A percentile compares a stretch with the other conserved stretches of the same genome.
phyloP scores from a whole-genome alignment of 1,140 invertebrate genomes.

The Cherax quadricarinatus region DNA sequence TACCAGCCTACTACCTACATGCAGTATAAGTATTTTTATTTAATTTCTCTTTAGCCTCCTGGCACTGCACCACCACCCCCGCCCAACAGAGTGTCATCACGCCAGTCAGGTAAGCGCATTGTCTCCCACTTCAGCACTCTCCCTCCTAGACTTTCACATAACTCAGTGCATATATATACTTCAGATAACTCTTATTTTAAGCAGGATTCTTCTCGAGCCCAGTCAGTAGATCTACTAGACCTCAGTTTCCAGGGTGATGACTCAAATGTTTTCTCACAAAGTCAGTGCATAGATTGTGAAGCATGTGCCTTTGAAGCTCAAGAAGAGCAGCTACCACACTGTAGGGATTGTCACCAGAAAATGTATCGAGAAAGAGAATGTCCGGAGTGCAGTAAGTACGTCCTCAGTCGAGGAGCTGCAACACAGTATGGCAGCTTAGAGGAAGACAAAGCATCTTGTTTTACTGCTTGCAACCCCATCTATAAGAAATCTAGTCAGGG shows the following conservation, averaged over 20 bases:
- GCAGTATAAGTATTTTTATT: not conserved
- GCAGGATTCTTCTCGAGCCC: not conserved
- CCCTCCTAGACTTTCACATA: slow-evolving; percentile 34
- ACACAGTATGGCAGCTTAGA: not conserved
- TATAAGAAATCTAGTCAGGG: not conserved
- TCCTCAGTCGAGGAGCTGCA: slow-evolving; percentile 13
- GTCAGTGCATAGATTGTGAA: slow-evolving; percentile 41
- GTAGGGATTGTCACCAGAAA: slow-evolving; percentile 22
- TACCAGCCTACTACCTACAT: too few relatives aligned
- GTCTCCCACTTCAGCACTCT: slow-evolving; percentile 32
- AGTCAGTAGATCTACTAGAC: slow-evolving; percentile 33
- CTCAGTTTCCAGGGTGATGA: not conserved
- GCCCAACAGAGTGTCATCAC: slow-evolving; percentile 48
- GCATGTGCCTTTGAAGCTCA: slow-evolving; percentile 44
- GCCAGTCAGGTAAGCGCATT: slow-evolving; percentile 48
- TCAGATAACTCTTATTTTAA: not conserved
- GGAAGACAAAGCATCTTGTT: slow-evolving; percentile 54
- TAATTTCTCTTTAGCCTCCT: slow-evolving; percentile 29
- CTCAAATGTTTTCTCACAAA: not conserved
- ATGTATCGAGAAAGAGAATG: slow-evolving; percentile 21
- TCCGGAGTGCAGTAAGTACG: slow-evolving; percentile 22
- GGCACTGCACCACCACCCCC: slow-evolving; percentile 39
- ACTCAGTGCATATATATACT: not conserved
- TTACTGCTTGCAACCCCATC: slow-evolving; percentile 37
- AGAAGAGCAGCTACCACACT: not conserved